Evolutionary conservation across 2,888 invertebrate species (phyloP), one percentile per base, ranked within the genome.

Genomic region (Sesia apiformis): DNA sequence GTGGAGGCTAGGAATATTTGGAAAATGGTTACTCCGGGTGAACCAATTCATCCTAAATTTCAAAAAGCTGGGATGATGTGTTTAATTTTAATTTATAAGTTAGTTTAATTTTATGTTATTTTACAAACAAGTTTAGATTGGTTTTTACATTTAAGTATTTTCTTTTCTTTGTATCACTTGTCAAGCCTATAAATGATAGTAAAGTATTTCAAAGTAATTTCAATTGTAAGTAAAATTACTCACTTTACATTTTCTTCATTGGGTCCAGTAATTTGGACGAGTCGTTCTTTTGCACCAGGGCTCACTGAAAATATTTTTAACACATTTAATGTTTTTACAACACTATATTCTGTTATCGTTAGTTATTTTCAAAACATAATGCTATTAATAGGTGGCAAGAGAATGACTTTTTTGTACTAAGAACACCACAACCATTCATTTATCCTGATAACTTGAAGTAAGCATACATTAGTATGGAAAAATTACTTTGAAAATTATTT

Each of bases 201-300:
- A n/a, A n/a, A n/a, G n/a, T n/a, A n/a, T n/a, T n/a, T n/a, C n/a
- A 7, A 52, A 40, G 23, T 4, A 6, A 39, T 6, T 38, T 49
- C 40, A 52, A 52, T 39, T 56, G 62, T 23, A 23, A 23, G 23
- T 23, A 23, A 23, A 23, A 23, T 23, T 58, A 91, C 93, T 92
- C 84, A 97, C 97, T 94, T 94, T 60, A 98, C 97, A 83, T 96
- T 96, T 75, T 97, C 97, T 90, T 97, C 97, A 68, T 94, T 95
- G 40, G 97, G 96, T 59, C 98, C 98, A 60, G 97, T 98, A 69
- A 98, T 98, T 89, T 98, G 98, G 70, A 98, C 96, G 68, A 97
- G 93, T 72, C 98, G 93, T 90, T 98, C 98, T 90, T 97, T 97
- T 58, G 97, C 97, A 69, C 97, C 97, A 64, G 97, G 96, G 81